Evolutionary conservation across 1,140 invertebrate genomes (phyloP), one percentile per base, ranked within the genome.

Genomic region (Drosophila parabipectinata): DNA sequence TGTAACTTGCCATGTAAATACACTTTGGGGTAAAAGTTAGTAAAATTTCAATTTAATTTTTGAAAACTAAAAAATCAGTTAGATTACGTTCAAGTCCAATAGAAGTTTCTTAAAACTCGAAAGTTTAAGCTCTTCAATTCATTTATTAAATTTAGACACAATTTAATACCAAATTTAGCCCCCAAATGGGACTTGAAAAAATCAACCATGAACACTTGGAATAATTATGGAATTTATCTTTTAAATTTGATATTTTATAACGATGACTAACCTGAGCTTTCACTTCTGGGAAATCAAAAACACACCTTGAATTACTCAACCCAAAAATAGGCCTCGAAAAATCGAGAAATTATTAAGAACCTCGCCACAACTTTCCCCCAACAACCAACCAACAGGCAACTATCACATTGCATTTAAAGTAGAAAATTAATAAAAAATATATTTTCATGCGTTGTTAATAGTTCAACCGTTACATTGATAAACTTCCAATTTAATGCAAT

Each of bases 391-490:
- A 28, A 28, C 26, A 12, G 34, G 10, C 34, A 37, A 47, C 28
- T 51, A 55, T 37, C 18, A 24, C 52, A 63, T 73, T 63, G 39
- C 68, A 52, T 72, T 72, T 24, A 41, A 41, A 53, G 24, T 12
- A 28, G 48, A 62, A 84, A 71, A 82, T 79, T 60, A 78, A 84
- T 79, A 74, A 37, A 37, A 82, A 83, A 82, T 79, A 57, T 67
- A 63, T 79, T 79, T 63, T 83, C 30, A 60, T 53, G 61, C 55
- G 32, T 59, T 72, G 58, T 63, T 84, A 76, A 83, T 76, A 52
- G 76, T 44, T 32, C 10, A 37, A 44, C 50, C 61, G 60, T 71
- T 73, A 50, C 57, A 77, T 77, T 74, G 73, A 87, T 87, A 81
- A 84, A 81, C 50, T 52, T 68, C 56, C 81, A 73, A 80, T 80